Evolutionary conservation across 1,140 invertebrate species (phyloP).

Genomic region (Drosophila triauraria): DNA sequence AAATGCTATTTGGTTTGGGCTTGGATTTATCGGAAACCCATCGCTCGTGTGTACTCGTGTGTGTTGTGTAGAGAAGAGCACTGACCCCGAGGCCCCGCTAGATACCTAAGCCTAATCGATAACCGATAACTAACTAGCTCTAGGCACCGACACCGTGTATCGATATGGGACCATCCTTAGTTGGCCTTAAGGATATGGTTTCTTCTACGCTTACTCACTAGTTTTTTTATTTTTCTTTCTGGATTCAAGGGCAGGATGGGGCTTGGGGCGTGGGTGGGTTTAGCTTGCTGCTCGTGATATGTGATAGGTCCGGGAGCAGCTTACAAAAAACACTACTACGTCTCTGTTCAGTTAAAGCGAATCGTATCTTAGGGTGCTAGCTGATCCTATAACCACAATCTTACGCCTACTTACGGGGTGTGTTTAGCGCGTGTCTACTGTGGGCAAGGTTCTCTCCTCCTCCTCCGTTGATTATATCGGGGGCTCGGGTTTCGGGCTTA

Average conservation of each 20-base stretch:
- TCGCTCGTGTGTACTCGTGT: conserved; percentile 19
- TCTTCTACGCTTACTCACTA: conserved; percentile 20
- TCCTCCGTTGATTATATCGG: conserved; percentile 10
- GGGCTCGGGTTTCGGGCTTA: neutral
- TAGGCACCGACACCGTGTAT: conserved; percentile 21
- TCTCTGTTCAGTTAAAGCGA: conserved; percentile 26
- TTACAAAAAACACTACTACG: conserved; percentile 20
- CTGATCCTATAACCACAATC: conserved; percentile 18
- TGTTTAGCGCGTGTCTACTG: neutral
- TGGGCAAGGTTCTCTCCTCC: neutral
- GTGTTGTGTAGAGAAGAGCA: conserved; percentile 16
- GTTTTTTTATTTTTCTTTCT: neutral
- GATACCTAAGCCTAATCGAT: neutral
- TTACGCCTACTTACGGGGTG: conserved; percentile 17
- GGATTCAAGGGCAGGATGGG: conserved; percentile 13
- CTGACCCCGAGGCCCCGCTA: conserved; percentile 57
- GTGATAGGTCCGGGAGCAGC: conserved; percentile 34
- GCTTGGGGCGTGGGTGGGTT: conserved; percentile 1
- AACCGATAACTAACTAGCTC: conserved; percentile 7
- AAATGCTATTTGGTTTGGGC: neutral
- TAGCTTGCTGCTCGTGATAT: conserved; percentile 45
- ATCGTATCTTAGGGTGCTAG: conserved; percentile 17
- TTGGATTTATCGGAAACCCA: neutral
- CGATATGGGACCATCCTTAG: conserved; percentile 19
- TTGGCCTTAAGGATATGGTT: conserved; percentile 41